Percentiles rank a stretch among this genome's conserved stretches.
These are phyloP conservation scores for Lithophane ornitopus DNA, from an alignment of 2,888 invertebrate species.

Conservation along the genomic window DNA sequence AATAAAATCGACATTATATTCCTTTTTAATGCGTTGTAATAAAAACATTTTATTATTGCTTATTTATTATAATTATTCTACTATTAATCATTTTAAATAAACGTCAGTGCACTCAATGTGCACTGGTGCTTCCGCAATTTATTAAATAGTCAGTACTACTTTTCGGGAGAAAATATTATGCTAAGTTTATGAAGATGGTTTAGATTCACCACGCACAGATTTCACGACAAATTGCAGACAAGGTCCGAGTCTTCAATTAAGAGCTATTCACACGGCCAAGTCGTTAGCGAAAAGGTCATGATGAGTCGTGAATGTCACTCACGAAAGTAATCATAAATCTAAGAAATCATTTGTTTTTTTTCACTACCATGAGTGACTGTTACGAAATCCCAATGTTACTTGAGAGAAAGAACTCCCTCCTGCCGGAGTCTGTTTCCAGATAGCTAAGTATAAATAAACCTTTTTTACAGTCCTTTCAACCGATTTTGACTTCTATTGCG, in stretches of 20 bases:
- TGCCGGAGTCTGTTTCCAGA: neutral
- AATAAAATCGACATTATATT: neutral
- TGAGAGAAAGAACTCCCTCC: neutral
- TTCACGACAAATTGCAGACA: constrained; percentile 29
- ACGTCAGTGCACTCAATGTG: constrained; percentile 9
- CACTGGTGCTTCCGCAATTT: neutral
- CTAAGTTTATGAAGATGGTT: constrained; percentile 10
- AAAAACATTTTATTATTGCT: neutral
- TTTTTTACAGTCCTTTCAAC: too few species aligned
- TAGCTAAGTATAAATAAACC: neutral
- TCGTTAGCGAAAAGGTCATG: constrained; percentile 37
- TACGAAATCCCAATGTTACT: neutral
- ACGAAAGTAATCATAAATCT: constrained; percentile 27
- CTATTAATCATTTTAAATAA: constrained; percentile 8
- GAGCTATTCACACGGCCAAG: constrained; percentile 39
- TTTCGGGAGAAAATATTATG: constrained; percentile 22
- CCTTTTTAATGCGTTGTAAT: neutral
- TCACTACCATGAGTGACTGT: too few species aligned
- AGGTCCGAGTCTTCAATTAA: constrained; percentile 34
- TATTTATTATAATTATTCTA: constrained; percentile 1
- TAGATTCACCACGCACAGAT: neutral
- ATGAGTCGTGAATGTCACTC: constrained; percentile 45
- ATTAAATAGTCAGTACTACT: neutral
- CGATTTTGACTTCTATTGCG: too few species aligned
- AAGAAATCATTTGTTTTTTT: constrained; percentile 1